These are phyloP conservation scores for Drepana arcuata DNA, from an alignment of 1,140 invertebrate genomes.

Conservation along the genomic window DNA sequence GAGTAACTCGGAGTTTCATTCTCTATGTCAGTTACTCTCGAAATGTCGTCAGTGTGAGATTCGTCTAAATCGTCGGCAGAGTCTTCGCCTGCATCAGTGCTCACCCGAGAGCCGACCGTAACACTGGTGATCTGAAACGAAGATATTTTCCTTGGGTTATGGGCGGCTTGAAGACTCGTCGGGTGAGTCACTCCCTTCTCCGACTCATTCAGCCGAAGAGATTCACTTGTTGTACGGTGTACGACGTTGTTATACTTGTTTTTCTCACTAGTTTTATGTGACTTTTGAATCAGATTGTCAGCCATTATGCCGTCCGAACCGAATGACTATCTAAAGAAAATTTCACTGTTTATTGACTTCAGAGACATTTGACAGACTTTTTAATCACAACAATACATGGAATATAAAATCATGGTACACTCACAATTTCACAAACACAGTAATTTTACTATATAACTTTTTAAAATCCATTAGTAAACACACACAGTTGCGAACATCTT, in stretches of 20 bases:
- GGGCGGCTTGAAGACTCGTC: slow-evolving; percentile 67
- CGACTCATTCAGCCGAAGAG: slow-evolving; percentile 78
- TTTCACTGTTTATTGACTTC: slow-evolving; percentile 71
- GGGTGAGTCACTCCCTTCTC: slow-evolving; percentile 72
- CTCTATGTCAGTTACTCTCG: slow-evolving; percentile 84
- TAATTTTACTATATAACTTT: slow-evolving; percentile 66
- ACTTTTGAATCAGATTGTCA: slow-evolving; percentile 73
- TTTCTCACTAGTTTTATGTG: slow-evolving; percentile 73
- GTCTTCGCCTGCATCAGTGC: slow-evolving; percentile 91
- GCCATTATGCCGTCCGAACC: slow-evolving; percentile 73
- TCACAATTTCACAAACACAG: slow-evolving; percentile 70
- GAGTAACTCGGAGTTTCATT: slow-evolving; percentile 89
- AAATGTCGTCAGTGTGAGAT: slow-evolving; percentile 91
- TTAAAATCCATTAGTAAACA: slow-evolving; percentile 73
- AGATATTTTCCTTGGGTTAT: slow-evolving; percentile 82
- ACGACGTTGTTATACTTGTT: slow-evolving; percentile 76
- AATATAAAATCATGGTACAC: slow-evolving; percentile 69
- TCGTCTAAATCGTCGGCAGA: slow-evolving; percentile 94
- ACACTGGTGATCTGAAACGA: slow-evolving; percentile 94
- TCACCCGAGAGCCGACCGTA: slow-evolving; percentile 83
- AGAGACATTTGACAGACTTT: slow-evolving; percentile 70
- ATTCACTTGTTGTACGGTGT: slow-evolving; percentile 84
- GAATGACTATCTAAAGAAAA: slow-evolving; percentile 73
- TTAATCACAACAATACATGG: slow-evolving; percentile 57
- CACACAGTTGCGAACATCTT: slow-evolving; percentile 71